Evolutionary conservation across 2,888 invertebrate genomes (phyloP), one percentile per base, ranked within the genome.

Genomic region (Drosophila suboccidentalis): DNA sequence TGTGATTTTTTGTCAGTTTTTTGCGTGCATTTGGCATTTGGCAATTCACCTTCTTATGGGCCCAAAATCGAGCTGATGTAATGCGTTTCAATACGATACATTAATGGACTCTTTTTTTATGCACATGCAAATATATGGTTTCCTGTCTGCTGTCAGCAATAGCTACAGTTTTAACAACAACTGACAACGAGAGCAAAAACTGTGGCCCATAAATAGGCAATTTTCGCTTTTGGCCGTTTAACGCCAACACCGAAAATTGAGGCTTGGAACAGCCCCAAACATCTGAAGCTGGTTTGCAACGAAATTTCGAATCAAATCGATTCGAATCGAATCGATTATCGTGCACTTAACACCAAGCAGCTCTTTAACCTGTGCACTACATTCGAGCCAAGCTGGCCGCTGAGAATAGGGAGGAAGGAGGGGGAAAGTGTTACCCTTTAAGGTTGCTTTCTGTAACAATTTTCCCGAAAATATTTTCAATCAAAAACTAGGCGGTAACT

Each of bases 311-410:
- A 36, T 36, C 36, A 36, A 54, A 49, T 32, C 32, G 2, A 58
- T 38, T 80, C 82, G 88, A 87, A 89, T 80, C 82, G 88, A 87
- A 89, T 87, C 89, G 86, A 87, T 89, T 87, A 87, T 87, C 89
- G 73, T 87, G 76, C 87, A 87, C 89, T 87, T 87, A 87, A 87
- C 86, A 87, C 86, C 89, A 84, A 73, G 70, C 76, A 89, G 82
- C 89, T 82, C 89, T 87, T 87, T 87, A 87, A 84, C 84, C 86
- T 78, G 78, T 73, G 61, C 67, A 71, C 63, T 36, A 38, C 44
- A 41, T 57, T 64, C 36, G 53, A 50, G 41, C 43, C 69, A 64
- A 49, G 67, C 49, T 65, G 26, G 43, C 34, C 0, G 13, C 13
- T 10, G 3, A 34, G 39, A 50, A 68, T 55, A 13, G 57, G 22